A percentile compares a stretch with the other conserved stretches of the same genome.
These are phyloP conservation scores for Lineus longissimus DNA, from an alignment of 1,140 invertebrate genomes.

Conservation along the genomic window DNA sequence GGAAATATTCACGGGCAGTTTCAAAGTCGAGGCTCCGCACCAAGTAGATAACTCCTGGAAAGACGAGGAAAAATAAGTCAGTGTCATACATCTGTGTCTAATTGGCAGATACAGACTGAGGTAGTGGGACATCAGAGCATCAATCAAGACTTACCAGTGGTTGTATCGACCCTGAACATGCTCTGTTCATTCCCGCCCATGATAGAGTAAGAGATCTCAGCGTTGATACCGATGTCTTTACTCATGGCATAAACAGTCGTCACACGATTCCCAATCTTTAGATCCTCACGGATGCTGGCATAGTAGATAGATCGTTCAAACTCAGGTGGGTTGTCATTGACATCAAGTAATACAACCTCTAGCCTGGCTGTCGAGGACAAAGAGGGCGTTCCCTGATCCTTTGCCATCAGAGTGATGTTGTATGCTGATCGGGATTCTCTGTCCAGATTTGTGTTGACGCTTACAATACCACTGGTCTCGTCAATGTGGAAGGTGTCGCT, in stretches of 20 bases:
- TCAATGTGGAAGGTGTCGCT: slow-evolving; percentile 84
- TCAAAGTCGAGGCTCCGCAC: slow-evolving; percentile 72
- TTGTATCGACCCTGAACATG: slow-evolving; percentile 75
- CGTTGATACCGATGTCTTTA: slow-evolving; percentile 71
- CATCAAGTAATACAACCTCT: slow-evolving; percentile 71
- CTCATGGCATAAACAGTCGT: slow-evolving; percentile 57
- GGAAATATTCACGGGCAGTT: slow-evolving; percentile 75
- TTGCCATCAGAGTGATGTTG: slow-evolving; percentile 37
- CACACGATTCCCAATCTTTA: slow-evolving; percentile 14
- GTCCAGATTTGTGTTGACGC: slow-evolving; percentile 78
- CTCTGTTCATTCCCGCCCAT: slow-evolving; percentile 79
- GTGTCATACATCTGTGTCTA: neutral
- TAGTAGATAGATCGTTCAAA: slow-evolving; percentile 76
- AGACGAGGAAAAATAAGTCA: neutral
- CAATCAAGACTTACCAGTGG: slow-evolving; percentile 52
- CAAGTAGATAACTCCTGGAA: slow-evolving; percentile 67
- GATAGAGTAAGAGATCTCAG: slow-evolving; percentile 74
- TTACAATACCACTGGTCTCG: slow-evolving; percentile 78
- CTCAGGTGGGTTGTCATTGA: slow-evolving; percentile 92
- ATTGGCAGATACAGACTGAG: neutral
- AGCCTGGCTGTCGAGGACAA: slow-evolving; percentile 61
- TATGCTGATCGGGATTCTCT: slow-evolving; percentile 60
- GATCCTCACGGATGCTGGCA: slow-evolving; percentile 63
- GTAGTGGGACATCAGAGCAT: neutral
- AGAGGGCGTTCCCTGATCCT: slow-evolving; percentile 25